Conservation (phyloP, 2,797 vertebrate species). For the Sandelia bainsii region DNA sequence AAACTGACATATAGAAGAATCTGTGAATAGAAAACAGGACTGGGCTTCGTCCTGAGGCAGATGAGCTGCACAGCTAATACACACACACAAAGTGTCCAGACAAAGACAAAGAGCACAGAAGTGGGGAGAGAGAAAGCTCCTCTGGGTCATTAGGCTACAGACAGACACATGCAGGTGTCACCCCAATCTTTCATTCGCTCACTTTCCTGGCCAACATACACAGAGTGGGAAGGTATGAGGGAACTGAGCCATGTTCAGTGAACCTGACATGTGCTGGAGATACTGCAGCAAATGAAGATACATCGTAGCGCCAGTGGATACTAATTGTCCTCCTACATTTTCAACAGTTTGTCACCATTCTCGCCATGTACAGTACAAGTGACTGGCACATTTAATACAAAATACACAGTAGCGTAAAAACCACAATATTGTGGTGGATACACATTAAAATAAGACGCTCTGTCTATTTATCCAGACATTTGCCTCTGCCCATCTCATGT, state of each 20-base stretch:
- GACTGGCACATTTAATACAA: constrained; percentile 66
- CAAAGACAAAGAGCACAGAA: constrained; percentile 49
- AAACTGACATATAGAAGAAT: constrained; percentile 38
- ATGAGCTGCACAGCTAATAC: constrained; percentile 49
- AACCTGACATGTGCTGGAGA: constrained; percentile 73
- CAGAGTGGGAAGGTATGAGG: constrained; percentile 41
- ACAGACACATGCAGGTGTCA: constrained; percentile 72
- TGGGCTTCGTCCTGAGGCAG: constrained; percentile 18
- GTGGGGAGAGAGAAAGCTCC: constrained; percentile 48
- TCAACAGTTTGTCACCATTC: constrained; percentile 59
- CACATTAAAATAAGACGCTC: constrained; percentile 50
- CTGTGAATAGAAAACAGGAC: constrained; percentile 43
- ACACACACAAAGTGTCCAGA: constrained; percentile 32
- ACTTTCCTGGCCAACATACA: constrained; percentile 58
- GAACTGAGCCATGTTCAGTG: constrained; percentile 66
- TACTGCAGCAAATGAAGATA: constrained; percentile 77
- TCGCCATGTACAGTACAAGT: constrained; percentile 41
- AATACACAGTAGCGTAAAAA: constrained; percentile 33
- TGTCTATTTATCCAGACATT: constrained; percentile 52
- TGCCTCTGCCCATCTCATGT: constrained; percentile 41
- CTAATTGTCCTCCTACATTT: constrained; percentile 74
- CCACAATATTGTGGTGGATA: constrained; percentile 4
- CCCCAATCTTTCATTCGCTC: constrained; percentile 74
- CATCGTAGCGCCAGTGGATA: constrained; percentile 65
- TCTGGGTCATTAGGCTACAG: constrained; percentile 78